phyloP scores from a whole-genome alignment of 2,113 vertebrate species.

The Acinonyx jubatus region DNA sequence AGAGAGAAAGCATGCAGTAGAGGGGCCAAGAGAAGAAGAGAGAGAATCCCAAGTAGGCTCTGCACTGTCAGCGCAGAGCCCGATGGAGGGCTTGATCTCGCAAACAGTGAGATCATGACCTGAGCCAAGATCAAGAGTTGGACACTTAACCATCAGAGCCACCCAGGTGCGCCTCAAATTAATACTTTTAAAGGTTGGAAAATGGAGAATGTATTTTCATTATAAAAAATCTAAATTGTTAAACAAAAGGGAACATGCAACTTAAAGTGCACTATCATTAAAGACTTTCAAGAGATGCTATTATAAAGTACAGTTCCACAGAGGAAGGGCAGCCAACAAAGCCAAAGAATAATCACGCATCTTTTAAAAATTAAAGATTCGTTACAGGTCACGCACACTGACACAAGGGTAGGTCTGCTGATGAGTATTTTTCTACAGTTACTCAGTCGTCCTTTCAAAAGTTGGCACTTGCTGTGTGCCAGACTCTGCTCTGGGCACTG shows the following conservation, averaged over 20 bases:
- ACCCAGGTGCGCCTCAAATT: background rate
- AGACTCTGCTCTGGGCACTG: background rate
- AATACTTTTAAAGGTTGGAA: conserved; percentile 7
- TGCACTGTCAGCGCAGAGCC: too few species aligned
- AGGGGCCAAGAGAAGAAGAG: too few species aligned
- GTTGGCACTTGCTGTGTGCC: background rate
- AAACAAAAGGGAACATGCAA: background rate
- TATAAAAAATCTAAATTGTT: background rate
- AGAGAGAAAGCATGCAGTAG: too few species aligned
- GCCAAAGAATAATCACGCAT: background rate
- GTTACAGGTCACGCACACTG: background rate
- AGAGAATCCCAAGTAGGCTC: too few species aligned
- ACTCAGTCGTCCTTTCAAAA: background rate
- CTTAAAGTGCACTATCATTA: background rate
- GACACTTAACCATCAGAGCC: too few species aligned
- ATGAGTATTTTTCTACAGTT: background rate
- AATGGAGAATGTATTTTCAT: background rate
- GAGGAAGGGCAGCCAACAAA: background rate
- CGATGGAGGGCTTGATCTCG: too few species aligned
- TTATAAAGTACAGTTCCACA: background rate
- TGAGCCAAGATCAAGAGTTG: too few species aligned
- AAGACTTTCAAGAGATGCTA: background rate
- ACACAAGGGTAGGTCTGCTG: background rate
- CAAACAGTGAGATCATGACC: too few species aligned
- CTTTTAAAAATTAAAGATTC: background rate